A percentile compares a stretch with the other conserved stretches of the same genome.
phyloP scores from a whole-genome alignment of 2,888 invertebrate species.

The Pyrrhia umbra region DNA sequence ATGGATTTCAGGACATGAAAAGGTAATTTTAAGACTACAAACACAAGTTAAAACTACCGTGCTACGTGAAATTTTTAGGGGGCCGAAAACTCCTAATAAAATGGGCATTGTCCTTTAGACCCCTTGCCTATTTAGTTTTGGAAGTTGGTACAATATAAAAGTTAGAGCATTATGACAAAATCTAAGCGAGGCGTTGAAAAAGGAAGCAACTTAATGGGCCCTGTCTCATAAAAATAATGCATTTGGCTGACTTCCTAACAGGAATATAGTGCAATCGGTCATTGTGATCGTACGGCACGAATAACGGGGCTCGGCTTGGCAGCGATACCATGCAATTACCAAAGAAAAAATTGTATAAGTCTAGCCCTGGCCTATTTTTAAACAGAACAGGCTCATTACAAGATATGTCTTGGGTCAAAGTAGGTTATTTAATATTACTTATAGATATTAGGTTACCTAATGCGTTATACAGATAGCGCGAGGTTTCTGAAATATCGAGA shows the following conservation, averaged over 20 bases:
- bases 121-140: too few relatives aligned
- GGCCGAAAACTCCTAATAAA: too few relatives aligned
- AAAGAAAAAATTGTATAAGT: conserved; percentile 37
- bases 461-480: too few relatives aligned
- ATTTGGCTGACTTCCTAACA: conserved; percentile 70
- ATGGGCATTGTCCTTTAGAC: too few relatives aligned
- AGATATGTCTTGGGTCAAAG: conserved; percentile 9
- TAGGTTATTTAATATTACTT: background rate
- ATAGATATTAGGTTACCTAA: background rate
- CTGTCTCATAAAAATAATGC: conserved; percentile 72
- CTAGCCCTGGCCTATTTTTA: conserved; percentile 47
- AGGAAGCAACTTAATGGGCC: conserved; percentile 53
- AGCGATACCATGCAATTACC: conserved; percentile 45
- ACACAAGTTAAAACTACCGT: too few relatives aligned
- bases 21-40: too few relatives aligned
- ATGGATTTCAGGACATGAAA: too few relatives aligned
- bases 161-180: conserved; percentile 16
- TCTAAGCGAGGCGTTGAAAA: conserved; percentile 42
- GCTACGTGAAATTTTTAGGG: too few relatives aligned
- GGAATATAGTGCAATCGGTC: conserved; percentile 49
- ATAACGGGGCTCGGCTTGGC: conserved; percentile 42
- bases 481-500: too few relatives aligned
- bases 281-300: conserved; percentile 47
- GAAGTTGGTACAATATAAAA: too few relatives aligned
- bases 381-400: conserved; percentile 39